phyloP scores from a whole-genome alignment of 2,888 invertebrate species.

The Chymomyza caudatula region DNA sequence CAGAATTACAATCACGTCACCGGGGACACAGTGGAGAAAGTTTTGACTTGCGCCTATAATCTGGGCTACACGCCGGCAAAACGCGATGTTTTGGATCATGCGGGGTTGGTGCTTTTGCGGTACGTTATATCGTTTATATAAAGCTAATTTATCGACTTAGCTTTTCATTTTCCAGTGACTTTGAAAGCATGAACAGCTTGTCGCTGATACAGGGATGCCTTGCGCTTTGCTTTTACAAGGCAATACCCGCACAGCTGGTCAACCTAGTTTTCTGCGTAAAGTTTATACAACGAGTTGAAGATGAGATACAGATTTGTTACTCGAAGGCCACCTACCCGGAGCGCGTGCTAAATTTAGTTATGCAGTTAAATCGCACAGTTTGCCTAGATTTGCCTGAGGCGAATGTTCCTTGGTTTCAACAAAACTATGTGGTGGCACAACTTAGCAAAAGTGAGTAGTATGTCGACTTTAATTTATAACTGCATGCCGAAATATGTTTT shows the following conservation, averaged over 20 bases:
- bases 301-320: constrained; percentile 80
- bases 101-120: constrained; percentile 77
- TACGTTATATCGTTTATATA: constrained; percentile 40
- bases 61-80: constrained; percentile 79
- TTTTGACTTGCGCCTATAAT: constrained; percentile 79
- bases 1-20: constrained; percentile 77
- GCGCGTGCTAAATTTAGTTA: constrained; percentile 80
- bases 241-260: constrained; percentile 79
- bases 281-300: constrained; percentile 81
- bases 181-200: constrained; percentile 79
- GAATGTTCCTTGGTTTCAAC: constrained; percentile 84
- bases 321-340: constrained; percentile 81
- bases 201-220: constrained; percentile 80
- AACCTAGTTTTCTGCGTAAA: constrained; percentile 81
- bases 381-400: constrained; percentile 83
- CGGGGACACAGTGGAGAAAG: constrained; percentile 80
- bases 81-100: background rate
- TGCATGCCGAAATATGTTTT: background rate
- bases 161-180: constrained; percentile 79
- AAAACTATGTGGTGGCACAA: constrained; percentile 80
- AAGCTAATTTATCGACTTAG: background rate
- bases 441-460: constrained; percentile 76
- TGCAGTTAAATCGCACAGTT: constrained; percentile 82
- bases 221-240: constrained; percentile 80
- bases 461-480: background rate